These are phyloP conservation scores for Yoshiicerus persimilis DNA, from an alignment of 1,140 invertebrate species.

Conservation along the genomic window DNA sequence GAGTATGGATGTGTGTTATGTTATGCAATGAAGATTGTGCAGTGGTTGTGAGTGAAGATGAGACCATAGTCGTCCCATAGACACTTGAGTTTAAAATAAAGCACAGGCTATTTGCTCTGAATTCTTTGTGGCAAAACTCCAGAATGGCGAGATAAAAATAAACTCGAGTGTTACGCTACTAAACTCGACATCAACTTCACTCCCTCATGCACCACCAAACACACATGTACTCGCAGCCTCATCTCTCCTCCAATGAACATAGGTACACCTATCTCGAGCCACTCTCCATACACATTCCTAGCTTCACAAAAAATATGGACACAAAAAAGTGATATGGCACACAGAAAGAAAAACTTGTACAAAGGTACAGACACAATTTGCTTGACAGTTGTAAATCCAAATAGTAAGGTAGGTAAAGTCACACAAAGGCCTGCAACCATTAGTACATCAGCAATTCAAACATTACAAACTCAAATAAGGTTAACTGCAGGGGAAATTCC, in stretches of 20 bases:
- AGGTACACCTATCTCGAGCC: neutral
- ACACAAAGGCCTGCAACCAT: neutral
- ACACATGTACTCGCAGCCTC: neutral
- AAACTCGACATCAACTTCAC: conserved; percentile 4
- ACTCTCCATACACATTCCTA: neutral
- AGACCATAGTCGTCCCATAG: neutral
- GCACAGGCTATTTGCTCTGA: conserved; percentile 18
- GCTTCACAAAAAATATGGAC: neutral
- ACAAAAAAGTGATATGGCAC: neutral
- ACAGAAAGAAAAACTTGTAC: neutral
- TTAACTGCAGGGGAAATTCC: neutral
- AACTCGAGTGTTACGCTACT: conserved; percentile 9
- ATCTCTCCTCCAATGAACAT: neutral
- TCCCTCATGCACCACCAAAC: neutral
- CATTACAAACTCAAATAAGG: neutral
- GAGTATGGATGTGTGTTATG: neutral
- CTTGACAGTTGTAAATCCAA: neutral
- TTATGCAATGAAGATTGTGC: neutral
- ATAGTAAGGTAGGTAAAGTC: neutral
- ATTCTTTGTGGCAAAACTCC: conserved; percentile 20
- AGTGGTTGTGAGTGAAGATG: neutral
- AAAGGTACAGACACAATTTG: neutral
- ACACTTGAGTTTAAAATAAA: conserved; percentile 2
- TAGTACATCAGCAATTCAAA: neutral
- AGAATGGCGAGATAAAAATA: conserved; percentile 25